Evolutionary conservation across 2,888 invertebrate genomes (phyloP).

Genomic region (Hirtodrosophila trivittata): DNA sequence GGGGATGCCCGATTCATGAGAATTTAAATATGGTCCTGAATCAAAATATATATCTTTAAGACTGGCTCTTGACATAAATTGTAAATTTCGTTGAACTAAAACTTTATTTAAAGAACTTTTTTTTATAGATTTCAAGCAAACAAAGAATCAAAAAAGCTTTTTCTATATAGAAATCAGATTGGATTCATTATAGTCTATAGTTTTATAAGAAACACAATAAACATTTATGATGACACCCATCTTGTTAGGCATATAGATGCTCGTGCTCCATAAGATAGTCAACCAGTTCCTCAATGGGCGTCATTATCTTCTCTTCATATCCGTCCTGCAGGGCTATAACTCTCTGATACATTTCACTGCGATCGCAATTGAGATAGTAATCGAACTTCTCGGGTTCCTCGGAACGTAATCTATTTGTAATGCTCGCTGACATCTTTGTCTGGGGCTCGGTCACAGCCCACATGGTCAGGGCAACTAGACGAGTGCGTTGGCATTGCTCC

Average conservation of each 20-base stretch:
- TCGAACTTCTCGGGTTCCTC: conserved; percentile 81
- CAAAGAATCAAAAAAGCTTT: no score
- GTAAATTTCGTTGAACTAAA: no score
- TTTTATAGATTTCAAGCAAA: no score
- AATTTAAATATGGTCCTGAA: no score
- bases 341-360: conserved; percentile 81
- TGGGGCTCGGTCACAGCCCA: conserved; percentile 82
- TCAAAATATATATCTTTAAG: no score
- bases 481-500: conserved; percentile 77
- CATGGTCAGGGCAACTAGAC: conserved; percentile 79
- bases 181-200: no score
- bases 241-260: neutral
- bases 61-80: neutral
- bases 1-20: no score
- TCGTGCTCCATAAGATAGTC: conserved; percentile 64
- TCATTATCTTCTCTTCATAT: conserved; percentile 76
- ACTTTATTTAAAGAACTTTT: no score
- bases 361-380: conserved; percentile 82
- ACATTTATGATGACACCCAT: no score
- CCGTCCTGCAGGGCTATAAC: conserved; percentile 80
- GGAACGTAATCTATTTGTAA: conserved; percentile 76
- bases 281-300: conserved; percentile 77
- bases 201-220: no score
- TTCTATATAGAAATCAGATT: no score
- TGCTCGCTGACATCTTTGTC: conserved; percentile 80